Evolutionary conservation across 2,888 invertebrate genomes (phyloP).

Genomic region (Aspidiotus rigidus): DNA sequence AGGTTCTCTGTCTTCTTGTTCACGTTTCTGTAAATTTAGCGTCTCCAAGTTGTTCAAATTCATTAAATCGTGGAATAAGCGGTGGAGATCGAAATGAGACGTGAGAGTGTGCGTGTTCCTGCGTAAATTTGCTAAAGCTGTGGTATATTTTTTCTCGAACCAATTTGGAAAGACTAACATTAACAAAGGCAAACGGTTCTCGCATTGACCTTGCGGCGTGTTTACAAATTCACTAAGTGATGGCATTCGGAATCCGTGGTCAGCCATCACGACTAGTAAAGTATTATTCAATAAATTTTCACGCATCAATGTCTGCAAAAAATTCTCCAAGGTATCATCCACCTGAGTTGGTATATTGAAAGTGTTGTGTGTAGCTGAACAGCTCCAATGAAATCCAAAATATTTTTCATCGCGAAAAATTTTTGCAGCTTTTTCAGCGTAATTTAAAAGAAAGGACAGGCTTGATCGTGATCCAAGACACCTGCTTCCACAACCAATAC

Average conservation of each 20-base stretch:
- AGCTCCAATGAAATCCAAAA: not conserved
- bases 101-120: not conserved
- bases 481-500: not conserved
- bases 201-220: not conserved
- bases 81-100: not conserved
- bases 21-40: no score
- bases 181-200: not conserved
- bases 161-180: not conserved
- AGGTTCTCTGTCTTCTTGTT: no score
- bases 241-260: not conserved
- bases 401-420: not conserved
- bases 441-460: not conserved
- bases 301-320: not conserved
- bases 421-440: not conserved
- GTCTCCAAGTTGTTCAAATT: not conserved
- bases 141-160: not conserved
- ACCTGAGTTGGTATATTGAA: not conserved
- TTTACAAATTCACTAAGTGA: not conserved
- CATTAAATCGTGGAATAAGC: not conserved
- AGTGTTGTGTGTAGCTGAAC: not conserved
- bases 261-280: not conserved
- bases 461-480: not conserved
- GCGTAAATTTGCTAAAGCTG: not conserved
- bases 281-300: not conserved
- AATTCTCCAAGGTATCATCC: not conserved